A percentile compares a stretch with the other conserved stretches of the same genome.
These are phyloP conservation scores for Pteronotus mesoamericanus DNA, from an alignment of 2,797 vertebrate genomes.

Conservation along the genomic window DNA sequence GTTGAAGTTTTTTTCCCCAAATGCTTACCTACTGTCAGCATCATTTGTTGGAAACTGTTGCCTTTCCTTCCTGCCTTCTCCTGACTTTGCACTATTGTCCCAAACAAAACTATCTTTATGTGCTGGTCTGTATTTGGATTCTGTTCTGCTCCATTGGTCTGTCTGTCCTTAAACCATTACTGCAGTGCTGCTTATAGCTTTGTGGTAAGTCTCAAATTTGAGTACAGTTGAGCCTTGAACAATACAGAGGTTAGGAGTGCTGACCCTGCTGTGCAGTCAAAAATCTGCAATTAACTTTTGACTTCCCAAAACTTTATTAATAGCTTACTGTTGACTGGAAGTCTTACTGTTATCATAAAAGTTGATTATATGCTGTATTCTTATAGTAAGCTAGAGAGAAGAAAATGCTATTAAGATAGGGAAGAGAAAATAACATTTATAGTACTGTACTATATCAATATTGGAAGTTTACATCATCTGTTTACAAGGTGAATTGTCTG, in stretches of 20 bases:
- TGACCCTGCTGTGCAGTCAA: background rate
- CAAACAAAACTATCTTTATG: background rate
- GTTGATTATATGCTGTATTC: background rate
- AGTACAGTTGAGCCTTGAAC: background rate
- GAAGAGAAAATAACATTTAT: background rate
- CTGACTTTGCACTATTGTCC: background rate
- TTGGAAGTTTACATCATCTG: background rate
- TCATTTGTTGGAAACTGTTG: background rate
- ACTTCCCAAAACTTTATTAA: background rate
- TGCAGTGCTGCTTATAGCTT: background rate
- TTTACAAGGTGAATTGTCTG: background rate
- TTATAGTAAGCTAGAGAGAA: background rate
- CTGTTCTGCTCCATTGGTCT: background rate
- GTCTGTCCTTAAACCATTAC: background rate
- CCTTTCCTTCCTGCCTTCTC: background rate
- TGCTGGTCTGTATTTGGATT: background rate
- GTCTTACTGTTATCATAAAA: background rate
- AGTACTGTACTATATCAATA: background rate
- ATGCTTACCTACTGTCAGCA: background rate
- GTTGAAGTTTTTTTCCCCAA: background rate
- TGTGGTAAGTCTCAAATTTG: background rate
- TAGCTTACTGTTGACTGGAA: background rate
- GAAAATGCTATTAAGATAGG: background rate
- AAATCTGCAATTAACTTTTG: background rate
- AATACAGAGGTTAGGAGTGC: too few species aligned